These are phyloP conservation scores for Epinephelus lanceolatus DNA, from an alignment of 2,113 vertebrate species.

Conservation along the genomic window DNA sequence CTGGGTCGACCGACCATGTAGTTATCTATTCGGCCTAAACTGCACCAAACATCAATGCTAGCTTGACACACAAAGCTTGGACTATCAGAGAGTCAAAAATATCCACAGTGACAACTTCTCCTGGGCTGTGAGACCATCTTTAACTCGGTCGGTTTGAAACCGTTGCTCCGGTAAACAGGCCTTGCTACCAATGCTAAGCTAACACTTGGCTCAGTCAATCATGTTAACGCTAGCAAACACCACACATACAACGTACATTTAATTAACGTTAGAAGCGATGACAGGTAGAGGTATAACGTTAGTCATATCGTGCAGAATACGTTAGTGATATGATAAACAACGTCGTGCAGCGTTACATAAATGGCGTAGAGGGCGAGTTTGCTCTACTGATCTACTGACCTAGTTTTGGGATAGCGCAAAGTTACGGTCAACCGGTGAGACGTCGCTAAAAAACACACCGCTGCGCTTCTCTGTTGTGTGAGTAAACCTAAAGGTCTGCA, in stretches of 20 bases:
- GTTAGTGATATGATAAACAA: neutral
- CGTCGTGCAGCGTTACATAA: conserved; percentile 53
- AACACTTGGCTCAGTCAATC: conserved; percentile 12
- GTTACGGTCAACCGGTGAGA: conserved; percentile 58
- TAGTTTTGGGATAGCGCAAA: conserved; percentile 80
- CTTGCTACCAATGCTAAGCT: conserved; percentile 59
- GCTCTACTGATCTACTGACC: conserved; percentile 90
- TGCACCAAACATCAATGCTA: neutral
- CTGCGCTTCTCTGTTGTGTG: neutral
- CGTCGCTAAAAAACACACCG: conserved; percentile 27
- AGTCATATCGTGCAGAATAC: neutral
- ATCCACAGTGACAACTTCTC: neutral
- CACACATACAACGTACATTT: neutral
- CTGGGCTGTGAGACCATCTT: neutral
- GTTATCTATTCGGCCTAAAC: neutral
- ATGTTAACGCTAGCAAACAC: neutral
- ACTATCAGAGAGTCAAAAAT: neutral
- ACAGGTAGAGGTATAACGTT: neutral
- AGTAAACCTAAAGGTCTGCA: neutral
- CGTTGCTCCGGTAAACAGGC: conserved; percentile 49
- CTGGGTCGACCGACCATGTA: neutral
- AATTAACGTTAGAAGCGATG: neutral
- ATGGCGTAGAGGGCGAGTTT: conserved; percentile 66
- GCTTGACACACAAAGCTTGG: neutral
- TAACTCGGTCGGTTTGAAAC: neutral